Evolutionary conservation across 2,888 invertebrate species (phyloP), one percentile per base, ranked within the genome.

Genomic region (Yponomeuta evonymella): DNA sequence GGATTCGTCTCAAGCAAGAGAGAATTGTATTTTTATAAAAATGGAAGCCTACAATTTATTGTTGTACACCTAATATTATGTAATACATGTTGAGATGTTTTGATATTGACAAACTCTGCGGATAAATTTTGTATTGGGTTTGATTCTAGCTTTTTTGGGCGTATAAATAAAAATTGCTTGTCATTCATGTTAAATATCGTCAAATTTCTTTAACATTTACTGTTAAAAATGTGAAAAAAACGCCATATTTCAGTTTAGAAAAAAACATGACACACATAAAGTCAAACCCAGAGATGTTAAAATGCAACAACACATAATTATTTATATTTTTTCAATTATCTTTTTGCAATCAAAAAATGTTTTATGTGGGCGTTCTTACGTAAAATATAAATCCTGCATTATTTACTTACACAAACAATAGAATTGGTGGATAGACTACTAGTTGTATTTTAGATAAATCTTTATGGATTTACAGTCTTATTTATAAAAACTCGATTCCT

Each of bases 1-100:
- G 83, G 81, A 75, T 74, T 77, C 79, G 80, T 82, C 81, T 70
- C 11, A 65, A 51, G 8, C 11, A 65, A 51, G 8, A 65, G 33
- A 23, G 69, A 69, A 70, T 72, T 71, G 72, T 68, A 68, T 68
- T 68, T 68, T 48, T 68, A 29, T 65, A 65, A 8, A 23, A 43
- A 65, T 29, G 6, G 3, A 65, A 29, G 51, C 64, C 29, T 65
- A 29, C 65, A 65, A 58, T 58, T 58, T 58, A 58, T 58, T 58
- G 51, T 58, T 43, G 43, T 43, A 8, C 5, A 5, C 43, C 43
- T 43, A 58, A 58, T 58, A 58, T 58, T 58, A 15, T 58, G 15
- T 58, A 58, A 58, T 43, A 43, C 43, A 43, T 58, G 51, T 12
- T 15, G 51, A 4, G 15, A 12, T 15, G 8, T 12, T 58, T 58